These are phyloP conservation scores for Zaprionus obscuricornis DNA, from an alignment of 2,888 invertebrate genomes.

Conservation along the genomic window DNA sequence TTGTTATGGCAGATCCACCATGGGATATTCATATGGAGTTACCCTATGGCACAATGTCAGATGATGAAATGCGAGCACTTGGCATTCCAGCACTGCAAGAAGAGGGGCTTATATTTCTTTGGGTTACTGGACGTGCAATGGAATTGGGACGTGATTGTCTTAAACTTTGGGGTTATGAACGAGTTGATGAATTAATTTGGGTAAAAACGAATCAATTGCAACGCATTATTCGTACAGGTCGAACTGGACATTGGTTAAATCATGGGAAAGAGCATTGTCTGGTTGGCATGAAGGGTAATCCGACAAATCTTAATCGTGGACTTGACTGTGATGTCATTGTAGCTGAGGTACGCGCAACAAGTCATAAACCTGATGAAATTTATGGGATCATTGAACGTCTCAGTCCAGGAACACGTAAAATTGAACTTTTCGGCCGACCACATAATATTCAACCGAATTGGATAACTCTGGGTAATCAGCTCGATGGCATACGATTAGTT, in stretches of 20 bases:
- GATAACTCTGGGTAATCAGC: constrained; percentile 98
- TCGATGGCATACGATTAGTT: constrained; percentile 96
- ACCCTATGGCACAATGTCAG: constrained; percentile 98
- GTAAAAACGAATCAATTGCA: constrained; percentile 99
- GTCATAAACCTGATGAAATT: constrained; percentile 99
- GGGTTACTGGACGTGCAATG: constrained; percentile 95
- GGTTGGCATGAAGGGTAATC: constrained; percentile 97
- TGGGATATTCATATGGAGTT: constrained; percentile 99
- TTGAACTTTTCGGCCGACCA: constrained; percentile 97
- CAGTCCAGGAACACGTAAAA: constrained; percentile 98
- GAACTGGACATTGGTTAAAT: constrained; percentile 99
- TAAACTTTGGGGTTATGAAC: constrained; percentile 97
- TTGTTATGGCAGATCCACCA: constrained; percentile 99
- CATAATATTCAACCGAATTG: constrained; percentile 99
- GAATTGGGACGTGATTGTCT: constrained; percentile 98
- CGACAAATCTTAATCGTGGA: constrained; percentile 94
- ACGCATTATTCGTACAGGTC: constrained; percentile 96
- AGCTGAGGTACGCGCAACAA: constrained; percentile 98
- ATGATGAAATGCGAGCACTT: constrained; percentile 98
- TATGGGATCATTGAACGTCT: constrained; percentile 98
- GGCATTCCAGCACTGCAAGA: constrained; percentile 97
- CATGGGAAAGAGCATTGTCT: constrained; percentile 99
- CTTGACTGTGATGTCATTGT: constrained; percentile 99
- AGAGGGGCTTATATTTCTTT: constrained; percentile 97
- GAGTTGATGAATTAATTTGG: constrained; percentile 99